Evolutionary conservation across 2,888 invertebrate genomes (phyloP).

Genomic region (Eilema sororculum): DNA sequence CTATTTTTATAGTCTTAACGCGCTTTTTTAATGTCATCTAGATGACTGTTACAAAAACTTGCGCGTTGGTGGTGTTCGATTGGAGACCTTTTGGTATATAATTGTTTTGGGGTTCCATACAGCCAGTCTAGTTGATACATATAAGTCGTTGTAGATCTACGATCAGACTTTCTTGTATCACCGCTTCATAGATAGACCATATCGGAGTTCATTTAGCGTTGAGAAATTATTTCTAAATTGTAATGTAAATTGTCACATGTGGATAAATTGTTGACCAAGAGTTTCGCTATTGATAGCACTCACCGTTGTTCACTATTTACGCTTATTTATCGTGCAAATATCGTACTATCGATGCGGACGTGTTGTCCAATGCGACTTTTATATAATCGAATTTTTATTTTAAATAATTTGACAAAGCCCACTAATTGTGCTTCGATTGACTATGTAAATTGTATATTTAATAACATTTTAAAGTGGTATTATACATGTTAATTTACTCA

Average conservation of each 20-base stretch:
- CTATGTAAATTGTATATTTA: slow-evolving; percentile 83
- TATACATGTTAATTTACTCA: slow-evolving; percentile 81
- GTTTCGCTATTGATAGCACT: slow-evolving; percentile 68
- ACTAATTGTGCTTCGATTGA: slow-evolving; percentile 77
- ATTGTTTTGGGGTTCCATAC: background rate
- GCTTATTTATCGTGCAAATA: slow-evolving; percentile 77
- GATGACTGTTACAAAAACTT: background rate
- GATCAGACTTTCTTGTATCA: slow-evolving; percentile 63
- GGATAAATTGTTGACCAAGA: slow-evolving; percentile 74
- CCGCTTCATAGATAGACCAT: slow-evolving; percentile 72
- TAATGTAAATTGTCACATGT: slow-evolving; percentile 71
- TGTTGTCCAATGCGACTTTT: slow-evolving; percentile 68
- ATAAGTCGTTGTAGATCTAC: slow-evolving; percentile 50
- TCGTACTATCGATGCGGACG: slow-evolving; percentile 59
- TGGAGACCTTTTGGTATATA: background rate
- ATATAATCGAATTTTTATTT: slow-evolving; percentile 70
- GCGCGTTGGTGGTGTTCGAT: background rate
- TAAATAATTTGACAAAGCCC: slow-evolving; percentile 72
- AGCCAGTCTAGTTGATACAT: background rate
- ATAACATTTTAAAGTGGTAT: slow-evolving; percentile 75
- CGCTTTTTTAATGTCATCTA: background rate
- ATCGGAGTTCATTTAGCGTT: slow-evolving; percentile 68
- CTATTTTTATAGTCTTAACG: background rate
- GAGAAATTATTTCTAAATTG: slow-evolving; percentile 61
- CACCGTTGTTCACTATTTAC: slow-evolving; percentile 70